Evolutionary conservation across 1,140 invertebrate genomes (phyloP), one percentile per base, ranked within the genome.

Genomic region (Diachasma alloeum): DNA sequence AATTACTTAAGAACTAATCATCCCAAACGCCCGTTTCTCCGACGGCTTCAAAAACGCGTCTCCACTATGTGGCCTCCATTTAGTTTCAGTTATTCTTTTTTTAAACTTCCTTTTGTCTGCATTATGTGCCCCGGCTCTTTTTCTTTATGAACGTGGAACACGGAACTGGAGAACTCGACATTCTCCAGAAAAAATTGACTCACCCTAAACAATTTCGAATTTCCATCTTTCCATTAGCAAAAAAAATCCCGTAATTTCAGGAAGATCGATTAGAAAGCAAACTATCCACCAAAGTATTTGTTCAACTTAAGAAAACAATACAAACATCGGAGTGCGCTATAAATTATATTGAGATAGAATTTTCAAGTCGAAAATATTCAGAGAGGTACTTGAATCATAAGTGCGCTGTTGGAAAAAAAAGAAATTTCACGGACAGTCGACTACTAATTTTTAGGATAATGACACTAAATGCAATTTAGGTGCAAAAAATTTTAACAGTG

Each of bases 1-100:
- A 87, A 87, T 87, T 87, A 87, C 83, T 88, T 87, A 87, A 86
- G 82, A 86, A 86, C 86, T 87, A 87, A 87, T 88, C 85, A 84
- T 82, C 82, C 83, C 81, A 85, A 85, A 86, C 69, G 44, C 37
- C 11, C 31, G 9, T 68, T 68, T 17, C 26, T 70, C 31, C 48
- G 79, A 81, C 82, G 68, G 71, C 66, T 80, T 24, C 26, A 63
- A 76, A 66, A 70, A 74, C 44, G 22, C 24, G 70, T 76, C 72
- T 73, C 44, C 53, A 39, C 42, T 63, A 63, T 63, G 59, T 63
- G 59, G 59, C 59, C 59, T 72, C 17, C 22, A 72, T 72, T 53
- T 59, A 63, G 11, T 39, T 73, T 63, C 4, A 39, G 13, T 73
- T 66, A 39, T 63, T 36, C 26, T 9, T 68, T 68, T 68, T 68